These are phyloP conservation scores for Drosophila nikananu DNA, from an alignment of 1,140 invertebrate species.

Conservation along the genomic window DNA sequence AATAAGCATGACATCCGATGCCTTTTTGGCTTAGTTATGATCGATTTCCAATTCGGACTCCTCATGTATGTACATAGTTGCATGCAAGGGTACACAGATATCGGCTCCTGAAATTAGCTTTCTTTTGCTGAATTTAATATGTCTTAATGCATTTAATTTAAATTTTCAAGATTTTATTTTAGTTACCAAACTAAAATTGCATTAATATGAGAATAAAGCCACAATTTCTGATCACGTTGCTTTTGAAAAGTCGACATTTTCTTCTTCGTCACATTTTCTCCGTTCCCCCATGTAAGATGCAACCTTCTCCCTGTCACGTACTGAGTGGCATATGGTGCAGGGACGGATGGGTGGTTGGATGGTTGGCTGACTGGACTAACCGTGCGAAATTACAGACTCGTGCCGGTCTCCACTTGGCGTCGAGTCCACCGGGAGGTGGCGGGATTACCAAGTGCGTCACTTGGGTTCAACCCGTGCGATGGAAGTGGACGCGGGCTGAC, in stretches of 20 bases:
- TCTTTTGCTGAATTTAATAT: no score
- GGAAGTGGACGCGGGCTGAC: conserved; percentile 24
- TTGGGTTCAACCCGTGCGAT: conserved; percentile 26
- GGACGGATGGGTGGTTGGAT: conserved; percentile 6
- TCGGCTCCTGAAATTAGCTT: no score
- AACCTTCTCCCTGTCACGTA: conserved; percentile 50
- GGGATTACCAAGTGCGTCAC: conserved; percentile 48
- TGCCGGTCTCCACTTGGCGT: conserved; percentile 40
- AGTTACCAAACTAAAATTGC: no score
- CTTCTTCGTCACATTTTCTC: not conserved
- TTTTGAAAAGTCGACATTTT: not conserved
- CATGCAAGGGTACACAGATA: no score
- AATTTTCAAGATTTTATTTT: no score
- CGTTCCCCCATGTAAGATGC: conserved; percentile 2
- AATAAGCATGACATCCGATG: no score
- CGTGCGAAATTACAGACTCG: conserved; percentile 60
- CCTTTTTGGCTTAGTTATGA: no score
- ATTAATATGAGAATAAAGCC: not conserved
- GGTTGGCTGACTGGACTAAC: conserved; percentile 24
- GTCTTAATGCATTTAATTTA: no score
- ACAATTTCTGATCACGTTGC: not conserved
- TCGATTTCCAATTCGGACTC: no score
- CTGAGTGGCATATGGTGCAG: conserved; percentile 31
- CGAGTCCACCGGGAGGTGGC: conserved; percentile 8
- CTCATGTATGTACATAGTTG: no score